Percentiles rank a stretch among this genome's conserved stretches.
Conservation (phyloP, 1,140 invertebrate genomes). For the Eurosta solidaginis region DNA sequence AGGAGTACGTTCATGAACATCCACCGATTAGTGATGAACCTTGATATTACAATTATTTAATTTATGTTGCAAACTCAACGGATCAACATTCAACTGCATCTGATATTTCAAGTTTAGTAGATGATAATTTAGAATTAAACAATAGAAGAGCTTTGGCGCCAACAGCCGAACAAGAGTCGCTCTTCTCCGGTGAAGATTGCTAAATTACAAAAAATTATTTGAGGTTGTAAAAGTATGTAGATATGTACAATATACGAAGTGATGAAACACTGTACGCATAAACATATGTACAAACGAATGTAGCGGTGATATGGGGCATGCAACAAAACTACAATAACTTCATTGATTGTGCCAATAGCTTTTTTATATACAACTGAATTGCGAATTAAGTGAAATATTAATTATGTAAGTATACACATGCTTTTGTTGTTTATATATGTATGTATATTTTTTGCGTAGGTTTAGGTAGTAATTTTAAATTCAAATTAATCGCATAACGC, state of each 20-base stretch:
- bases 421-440: no score
- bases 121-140: no score
- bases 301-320: not conserved
- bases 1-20: slow-evolving; percentile 66
- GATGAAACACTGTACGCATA: not conserved
- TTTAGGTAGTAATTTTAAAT: not conserved
- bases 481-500: no score
- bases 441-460: no score
- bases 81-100: slow-evolving; percentile 19
- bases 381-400: not conserved
- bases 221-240: not conserved
- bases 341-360: slow-evolving; percentile 14
- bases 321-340: not conserved
- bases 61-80: slow-evolving; percentile 44
- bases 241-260: no score
- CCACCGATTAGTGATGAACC: slow-evolving; percentile 52
- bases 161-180: not conserved
- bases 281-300: not conserved
- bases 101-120: not conserved
- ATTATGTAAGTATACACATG: no score
- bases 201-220: not conserved
- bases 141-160: not conserved
- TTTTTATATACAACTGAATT: slow-evolving; percentile 17
- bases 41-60: slow-evolving; percentile 60
- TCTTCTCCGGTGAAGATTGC: not conserved